Evolutionary conservation across 2,888 invertebrate species (phyloP), one percentile per base, ranked within the genome.

Genomic region (Herminia tarsipennalis): DNA sequence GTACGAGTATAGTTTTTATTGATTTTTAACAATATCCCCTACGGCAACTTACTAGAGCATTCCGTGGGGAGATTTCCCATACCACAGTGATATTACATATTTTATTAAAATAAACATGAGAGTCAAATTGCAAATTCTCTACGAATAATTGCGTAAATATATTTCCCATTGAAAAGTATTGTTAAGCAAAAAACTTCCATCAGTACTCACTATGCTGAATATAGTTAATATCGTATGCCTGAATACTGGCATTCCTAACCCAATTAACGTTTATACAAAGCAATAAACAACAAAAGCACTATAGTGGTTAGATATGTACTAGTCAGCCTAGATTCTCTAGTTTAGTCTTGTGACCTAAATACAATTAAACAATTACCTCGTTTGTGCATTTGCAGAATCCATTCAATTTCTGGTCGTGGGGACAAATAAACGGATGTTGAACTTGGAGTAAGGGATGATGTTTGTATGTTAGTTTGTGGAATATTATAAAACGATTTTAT

Each of bases 361-460:
- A 70, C 76, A 78, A 80, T 79, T 78, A 76, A 53, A 62, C 45
- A 46, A 66, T 58, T 63, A 73, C 66, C 57, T 47, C 46, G 63
- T 56, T 60, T 53, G 44, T 53, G 56, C 58, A 60, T 56, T 61
- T 60, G 56, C 50, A 55, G 56, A 60, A 51, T 63, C 48, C 37
- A 53, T 56, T 61, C 44, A 67, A 57, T 43, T 61, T 49, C 57
- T 24, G 43, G 20, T 46, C 35, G 48, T 67, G 67, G 54, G 52
- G 64, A 66, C 66, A 59, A 62, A 58, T 62, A 60, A 70, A 68
- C 62, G 54, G 56, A 63, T 64, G 66, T 62, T 66, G 65, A 71
- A 70, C 70, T 73, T 58, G 43, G 54, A 64, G 56, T 10, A 9
- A 17, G 36, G 22, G 34, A 60, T 59, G 60, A 48, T 57, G 51